These are phyloP conservation scores for Acrobasis suavella DNA, from an alignment of 2,888 invertebrate species.

Conservation along the genomic window DNA sequence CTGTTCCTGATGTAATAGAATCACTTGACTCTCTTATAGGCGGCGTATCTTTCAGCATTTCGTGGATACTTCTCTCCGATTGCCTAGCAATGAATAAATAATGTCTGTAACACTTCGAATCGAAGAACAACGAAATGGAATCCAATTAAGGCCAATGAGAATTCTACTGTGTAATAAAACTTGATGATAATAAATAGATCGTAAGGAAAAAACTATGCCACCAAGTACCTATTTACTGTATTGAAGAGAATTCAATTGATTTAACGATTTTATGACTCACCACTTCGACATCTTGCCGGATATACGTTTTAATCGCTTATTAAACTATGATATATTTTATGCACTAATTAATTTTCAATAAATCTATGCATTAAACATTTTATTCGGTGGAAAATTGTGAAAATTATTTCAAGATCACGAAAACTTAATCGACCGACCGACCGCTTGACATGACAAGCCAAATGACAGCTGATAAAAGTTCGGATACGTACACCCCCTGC, in stretches of 20 bases:
- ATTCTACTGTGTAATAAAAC: background rate
- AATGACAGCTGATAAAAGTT: conserved; percentile 6
- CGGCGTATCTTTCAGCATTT: conserved; percentile 92
- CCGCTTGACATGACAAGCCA: conserved; percentile 26
- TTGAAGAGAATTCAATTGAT: conserved; percentile 26
- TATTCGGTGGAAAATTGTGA: conserved; percentile 20
- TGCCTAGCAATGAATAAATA: conserved; percentile 53
- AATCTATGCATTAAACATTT: conserved; percentile 33
- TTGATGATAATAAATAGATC: conserved; percentile 1
- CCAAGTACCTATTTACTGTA: conserved; percentile 7
- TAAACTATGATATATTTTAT: conserved; percentile 1
- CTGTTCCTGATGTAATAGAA: conserved; percentile 88
- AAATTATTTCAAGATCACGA: conserved; percentile 14
- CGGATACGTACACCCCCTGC: background rate
- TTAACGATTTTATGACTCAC: conserved; percentile 48
- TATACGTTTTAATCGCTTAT: conserved; percentile 20
- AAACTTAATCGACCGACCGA: conserved; percentile 26
- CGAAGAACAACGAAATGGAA: background rate
- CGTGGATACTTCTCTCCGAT: conserved; percentile 89
- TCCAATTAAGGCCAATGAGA: background rate
- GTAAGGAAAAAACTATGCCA: background rate
- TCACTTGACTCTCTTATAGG: conserved; percentile 89
- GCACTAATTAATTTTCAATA: conserved; percentile 25
- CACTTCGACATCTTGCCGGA: conserved; percentile 66
- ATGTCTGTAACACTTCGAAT: background rate